phyloP scores from a whole-genome alignment of 2,888 invertebrate species.

The Caenorhabditis doughertyi region DNA sequence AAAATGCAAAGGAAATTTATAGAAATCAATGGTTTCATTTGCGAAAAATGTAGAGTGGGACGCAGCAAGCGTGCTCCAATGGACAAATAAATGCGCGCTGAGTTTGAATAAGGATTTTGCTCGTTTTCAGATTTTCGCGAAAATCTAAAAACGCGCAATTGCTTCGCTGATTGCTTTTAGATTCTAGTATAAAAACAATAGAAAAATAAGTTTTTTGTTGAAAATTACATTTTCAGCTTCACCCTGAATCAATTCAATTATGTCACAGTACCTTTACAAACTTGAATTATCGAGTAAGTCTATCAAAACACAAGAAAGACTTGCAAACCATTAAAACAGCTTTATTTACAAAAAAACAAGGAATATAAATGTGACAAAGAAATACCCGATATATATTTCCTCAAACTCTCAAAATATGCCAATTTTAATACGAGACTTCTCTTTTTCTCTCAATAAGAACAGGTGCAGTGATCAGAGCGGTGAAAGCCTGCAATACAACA shows the following conservation, averaged over 20 bases:
- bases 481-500: slow-evolving; percentile 66
- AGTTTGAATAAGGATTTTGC: background rate
- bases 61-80: background rate
- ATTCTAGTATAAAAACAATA: too few species aligned
- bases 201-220: too few species aligned
- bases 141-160: too few species aligned
- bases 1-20: background rate
- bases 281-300: too few species aligned
- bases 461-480: slow-evolving; percentile 57
- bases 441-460: slow-evolving; percentile 60
- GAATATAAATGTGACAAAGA: background rate
- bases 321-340: background rate
- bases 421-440: slow-evolving; percentile 50
- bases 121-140: too few species aligned
- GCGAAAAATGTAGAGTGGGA: background rate
- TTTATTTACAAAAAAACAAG: slow-evolving; percentile 7
- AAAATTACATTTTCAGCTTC: too few species aligned
- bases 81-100: background rate
- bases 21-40: background rate
- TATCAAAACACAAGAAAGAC: background rate
- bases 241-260: too few species aligned
- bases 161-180: too few species aligned
- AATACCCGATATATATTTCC: background rate
- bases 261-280: too few species aligned
- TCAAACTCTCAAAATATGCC: too few species aligned